phyloP scores from a whole-genome alignment of 2,113 vertebrate species.

The Merops nubicus region DNA sequence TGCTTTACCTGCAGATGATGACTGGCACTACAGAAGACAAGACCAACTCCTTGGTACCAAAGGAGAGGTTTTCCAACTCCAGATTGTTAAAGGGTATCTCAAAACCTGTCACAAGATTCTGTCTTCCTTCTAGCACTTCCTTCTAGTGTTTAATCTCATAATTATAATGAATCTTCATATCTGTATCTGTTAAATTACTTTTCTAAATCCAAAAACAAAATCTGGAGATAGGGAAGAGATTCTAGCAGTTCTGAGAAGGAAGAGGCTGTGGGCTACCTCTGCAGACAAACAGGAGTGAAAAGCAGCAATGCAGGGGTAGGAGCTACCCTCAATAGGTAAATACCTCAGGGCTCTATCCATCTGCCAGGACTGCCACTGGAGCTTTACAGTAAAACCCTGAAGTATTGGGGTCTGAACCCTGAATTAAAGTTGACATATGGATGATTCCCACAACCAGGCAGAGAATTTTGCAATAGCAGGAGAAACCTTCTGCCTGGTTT shows the following conservation, averaged over 20 bases:
- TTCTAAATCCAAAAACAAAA: neutral
- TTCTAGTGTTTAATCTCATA: neutral
- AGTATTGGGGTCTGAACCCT: too few relatives aligned
- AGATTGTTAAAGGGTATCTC: neutral
- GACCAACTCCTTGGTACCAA: neutral
- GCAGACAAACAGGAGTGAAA: neutral
- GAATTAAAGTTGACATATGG: too few relatives aligned
- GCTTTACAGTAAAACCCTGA: neutral
- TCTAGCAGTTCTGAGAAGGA: neutral
- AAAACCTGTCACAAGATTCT: neutral
- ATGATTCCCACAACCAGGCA: too few relatives aligned
- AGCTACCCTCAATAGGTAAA: neutral
- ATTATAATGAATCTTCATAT: neutral
- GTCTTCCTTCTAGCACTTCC: neutral
- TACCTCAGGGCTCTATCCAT: neutral
- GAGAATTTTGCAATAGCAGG: too few relatives aligned
- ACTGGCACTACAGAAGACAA: neutral
- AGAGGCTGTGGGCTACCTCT: accelerated
- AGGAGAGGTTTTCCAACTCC: neutral
- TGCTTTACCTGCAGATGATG: neutral
- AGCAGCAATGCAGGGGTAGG: neutral
- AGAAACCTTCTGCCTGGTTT: too few relatives aligned
- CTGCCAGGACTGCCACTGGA: neutral
- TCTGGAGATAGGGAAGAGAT: neutral
- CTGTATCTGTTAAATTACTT: neutral